These are phyloP conservation scores for Cinara cedri DNA, from an alignment of 2,888 invertebrate species.

Conservation along the genomic window DNA sequence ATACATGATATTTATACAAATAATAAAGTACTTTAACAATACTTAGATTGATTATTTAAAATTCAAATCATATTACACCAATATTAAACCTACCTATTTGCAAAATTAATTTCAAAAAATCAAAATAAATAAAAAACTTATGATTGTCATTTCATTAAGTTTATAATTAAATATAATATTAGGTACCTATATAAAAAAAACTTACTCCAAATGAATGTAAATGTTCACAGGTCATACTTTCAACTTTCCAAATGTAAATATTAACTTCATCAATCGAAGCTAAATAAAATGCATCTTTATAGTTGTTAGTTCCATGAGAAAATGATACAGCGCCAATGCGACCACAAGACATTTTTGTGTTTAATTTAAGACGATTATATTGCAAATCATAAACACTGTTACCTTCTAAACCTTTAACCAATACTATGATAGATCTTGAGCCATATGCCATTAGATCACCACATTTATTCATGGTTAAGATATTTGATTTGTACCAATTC, in stretches of 20 bases:
- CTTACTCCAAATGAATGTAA: constrained; percentile 54
- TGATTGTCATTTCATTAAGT: too few relatives aligned
- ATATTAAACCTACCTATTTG: neutral
- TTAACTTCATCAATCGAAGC: constrained; percentile 50
- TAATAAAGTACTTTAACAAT: too few relatives aligned
- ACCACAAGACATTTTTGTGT: constrained; percentile 39
- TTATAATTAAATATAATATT: too few relatives aligned
- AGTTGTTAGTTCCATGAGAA: constrained; percentile 21
- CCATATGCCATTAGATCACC: constrained; percentile 57
- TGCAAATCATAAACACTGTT: constrained; percentile 54
- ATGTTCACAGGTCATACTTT: constrained; percentile 36
- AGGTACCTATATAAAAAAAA: neutral
- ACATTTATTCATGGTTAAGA: constrained; percentile 50
- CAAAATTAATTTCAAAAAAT: too few relatives aligned
- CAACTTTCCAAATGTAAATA: constrained; percentile 52
- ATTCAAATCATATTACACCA: neutral
- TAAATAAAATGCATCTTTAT: constrained; percentile 34
- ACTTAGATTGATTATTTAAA: too few relatives aligned
- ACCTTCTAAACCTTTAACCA: constrained; percentile 56
- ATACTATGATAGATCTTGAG: constrained; percentile 56
- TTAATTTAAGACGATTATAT: constrained; percentile 40
- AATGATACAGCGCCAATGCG: constrained; percentile 47
- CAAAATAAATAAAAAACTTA: too few relatives aligned
- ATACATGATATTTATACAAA: too few relatives aligned
- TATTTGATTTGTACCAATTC: constrained; percentile 58